Percentiles rank a stretch among this genome's conserved stretches.
Conservation (phyloP, 1,140 invertebrate genomes). For the Physella acuta region DNA sequence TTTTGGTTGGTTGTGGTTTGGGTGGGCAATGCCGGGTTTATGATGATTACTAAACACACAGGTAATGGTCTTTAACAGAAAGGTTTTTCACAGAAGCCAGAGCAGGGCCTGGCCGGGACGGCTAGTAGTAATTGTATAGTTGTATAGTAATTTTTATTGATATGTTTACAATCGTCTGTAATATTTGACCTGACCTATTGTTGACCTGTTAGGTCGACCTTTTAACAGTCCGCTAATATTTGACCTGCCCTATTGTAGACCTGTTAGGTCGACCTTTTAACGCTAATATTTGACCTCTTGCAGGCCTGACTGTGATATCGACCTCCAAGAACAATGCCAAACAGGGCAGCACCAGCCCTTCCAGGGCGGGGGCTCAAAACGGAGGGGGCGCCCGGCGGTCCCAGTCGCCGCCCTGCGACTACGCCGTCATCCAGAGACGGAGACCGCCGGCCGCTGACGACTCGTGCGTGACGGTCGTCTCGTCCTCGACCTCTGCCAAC, state of each 20-base stretch:
- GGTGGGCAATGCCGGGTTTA: too few species aligned
- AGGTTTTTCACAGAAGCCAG: too few species aligned
- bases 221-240: too few species aligned
- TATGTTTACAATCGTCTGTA: not conserved
- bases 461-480: slow-evolving; percentile 14
- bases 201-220: not conserved
- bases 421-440: slow-evolving; percentile 22
- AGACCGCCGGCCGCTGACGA: slow-evolving; percentile 10
- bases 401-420: slow-evolving; percentile 14
- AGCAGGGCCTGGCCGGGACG: too few species aligned
- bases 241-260: too few species aligned
- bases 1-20: too few species aligned
- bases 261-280: not conserved
- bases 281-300: too few species aligned
- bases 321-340: not conserved
- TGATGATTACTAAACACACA: too few species aligned
- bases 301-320: slow-evolving; percentile 27
- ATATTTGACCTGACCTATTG: not conserved
- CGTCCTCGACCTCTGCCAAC: slow-evolving; percentile 18
- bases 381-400: not conserved
- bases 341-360: not conserved
- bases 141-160: not conserved
- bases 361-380: not conserved
- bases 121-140: too few species aligned
- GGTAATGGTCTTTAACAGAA: too few species aligned